These are phyloP conservation scores for Mnemiopsis leidyi DNA, from an alignment of 37 sponge, comb jelly and placozoan species.

Conservation along the genomic window DNA sequence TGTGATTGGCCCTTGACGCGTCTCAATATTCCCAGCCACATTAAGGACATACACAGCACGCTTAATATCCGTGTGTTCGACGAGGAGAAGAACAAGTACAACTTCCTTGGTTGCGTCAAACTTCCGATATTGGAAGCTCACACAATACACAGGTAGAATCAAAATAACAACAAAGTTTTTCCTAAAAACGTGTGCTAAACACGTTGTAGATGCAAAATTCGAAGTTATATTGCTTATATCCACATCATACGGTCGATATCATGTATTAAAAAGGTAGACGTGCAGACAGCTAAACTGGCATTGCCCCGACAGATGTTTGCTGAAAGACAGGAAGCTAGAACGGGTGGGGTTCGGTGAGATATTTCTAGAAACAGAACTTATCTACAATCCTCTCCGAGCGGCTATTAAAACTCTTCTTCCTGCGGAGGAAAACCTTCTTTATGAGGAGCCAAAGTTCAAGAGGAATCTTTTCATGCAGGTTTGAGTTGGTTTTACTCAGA, in stretches of 20 bases:
- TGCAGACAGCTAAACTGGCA: not conserved
- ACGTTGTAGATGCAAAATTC: too few species aligned
- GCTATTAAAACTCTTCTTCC: constrained; percentile 80
- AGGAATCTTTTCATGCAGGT: constrained; percentile 69
- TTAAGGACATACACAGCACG: constrained; percentile 82
- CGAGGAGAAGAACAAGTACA: constrained; percentile 69
- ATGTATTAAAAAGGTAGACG: too few species aligned
- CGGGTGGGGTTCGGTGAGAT: constrained; percentile 57
- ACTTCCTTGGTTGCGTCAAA: constrained; percentile 70
- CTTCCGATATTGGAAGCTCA: constrained; percentile 66
- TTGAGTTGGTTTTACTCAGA: too few species aligned
- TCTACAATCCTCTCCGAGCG: constrained; percentile 85
- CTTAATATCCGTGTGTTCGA: constrained; percentile 78
- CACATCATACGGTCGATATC: too few species aligned
- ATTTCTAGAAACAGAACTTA: constrained; percentile 73
- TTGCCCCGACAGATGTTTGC: constrained; percentile 28
- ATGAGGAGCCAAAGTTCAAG: constrained; percentile 76
- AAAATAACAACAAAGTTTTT: too few species aligned
- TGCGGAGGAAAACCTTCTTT: constrained; percentile 73
- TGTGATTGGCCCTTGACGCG: not conserved
- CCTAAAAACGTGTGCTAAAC: too few species aligned
- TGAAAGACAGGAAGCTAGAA: constrained; percentile 74
- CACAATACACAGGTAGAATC: constrained; percentile 48
- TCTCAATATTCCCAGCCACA: constrained; percentile 71
- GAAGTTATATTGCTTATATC: too few species aligned